Base-by-base conservation (phyloP, 2,888 invertebrate species). In the Apodemia mormo region DNA sequence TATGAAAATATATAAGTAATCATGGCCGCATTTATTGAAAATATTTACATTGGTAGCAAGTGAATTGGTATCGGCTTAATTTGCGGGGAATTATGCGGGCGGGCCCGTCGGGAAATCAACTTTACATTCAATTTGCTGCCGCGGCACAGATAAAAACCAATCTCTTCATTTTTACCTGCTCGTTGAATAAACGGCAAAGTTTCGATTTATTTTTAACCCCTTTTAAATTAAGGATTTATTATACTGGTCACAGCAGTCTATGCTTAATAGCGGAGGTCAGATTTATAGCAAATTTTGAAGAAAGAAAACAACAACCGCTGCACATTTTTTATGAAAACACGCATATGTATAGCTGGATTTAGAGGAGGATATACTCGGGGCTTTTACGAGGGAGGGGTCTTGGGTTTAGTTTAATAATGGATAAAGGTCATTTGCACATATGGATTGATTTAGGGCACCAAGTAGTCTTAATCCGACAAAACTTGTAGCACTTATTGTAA, bases 41-140 rank as follows among this genome's bases (percentile, higher is more conserved):
- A 92, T 92, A 91, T 92, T 92, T 92, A 90, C 87, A 88, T 87
- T 81, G 88, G 87, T 82, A 85, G 83, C 88, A 85, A 89, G 84
- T 85, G 87, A 89, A 90, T 90, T 86, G 90, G 86, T 83, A 87
- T 84, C 85, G 84, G 88, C 86, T 89, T 91, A 90, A 90, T 90
- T 90, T 89, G 88, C 81, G 88, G 87, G 80, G 88, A 87, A 89
- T 89, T 88, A 89, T 85, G 87, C 85, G 85, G 85, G 79, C 76
- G 76, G 79, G 85, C 84, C 91, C 91, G 86, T 78, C 81, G 92
- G 92, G 92, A 92, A 92, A 92, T 92, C 92, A 87, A 90, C 92
- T 92, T 92, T 90, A 88, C 90, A 92, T 92, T 89, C 91, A 92
- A 92, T 92, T 92, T 91, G 82, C 85, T 82, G 80, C 81, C 81